A percentile compares a stretch with the other conserved stretches of the same genome.
Evolutionary conservation across 1,140 invertebrate species (phyloP).

Genomic region (Laupala kohalensis): DNA sequence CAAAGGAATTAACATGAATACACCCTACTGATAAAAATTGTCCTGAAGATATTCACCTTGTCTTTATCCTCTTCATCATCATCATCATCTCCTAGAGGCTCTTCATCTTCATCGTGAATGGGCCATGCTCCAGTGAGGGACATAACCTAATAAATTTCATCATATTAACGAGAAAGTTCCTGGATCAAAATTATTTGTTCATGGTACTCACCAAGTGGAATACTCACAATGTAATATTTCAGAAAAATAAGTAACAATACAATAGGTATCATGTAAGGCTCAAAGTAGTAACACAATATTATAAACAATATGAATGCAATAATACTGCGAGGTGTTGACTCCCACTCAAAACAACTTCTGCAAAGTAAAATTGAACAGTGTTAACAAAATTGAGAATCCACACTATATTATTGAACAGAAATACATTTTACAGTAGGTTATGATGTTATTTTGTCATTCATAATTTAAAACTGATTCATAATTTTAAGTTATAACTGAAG

Average conservation of each 20-base stretch:
- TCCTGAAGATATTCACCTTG: constrained; percentile 32
- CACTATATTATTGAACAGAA: too few relatives aligned
- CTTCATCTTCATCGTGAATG: constrained; percentile 32
- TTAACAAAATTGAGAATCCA: too few relatives aligned
- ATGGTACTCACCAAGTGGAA: neutral
- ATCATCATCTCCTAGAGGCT: constrained; percentile 61
- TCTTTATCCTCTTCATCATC: constrained; percentile 68
- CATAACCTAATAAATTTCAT: constrained; percentile 18
- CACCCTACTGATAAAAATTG: neutral
- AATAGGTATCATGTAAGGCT: constrained; percentile 78
- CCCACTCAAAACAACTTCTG: constrained; percentile 95
- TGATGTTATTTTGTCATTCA: too few relatives aligned
- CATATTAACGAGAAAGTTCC: neutral
- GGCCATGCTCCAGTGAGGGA: constrained; percentile 26
- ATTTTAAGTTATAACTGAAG: too few relatives aligned
- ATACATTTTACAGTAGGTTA: too few relatives aligned
- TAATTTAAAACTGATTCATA: too few relatives aligned
- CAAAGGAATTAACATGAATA: neutral
- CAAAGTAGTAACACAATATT: constrained; percentile 65
- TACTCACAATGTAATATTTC: constrained; percentile 52
- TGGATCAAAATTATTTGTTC: too few relatives aligned
- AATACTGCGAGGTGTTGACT: constrained; percentile 76
- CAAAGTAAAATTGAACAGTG: constrained; percentile 20
- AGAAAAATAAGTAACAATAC: constrained; percentile 61
- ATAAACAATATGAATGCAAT: constrained; percentile 76